A percentile compares a stretch with the other conserved stretches of the same genome.
Conservation (phyloP, 2,113 vertebrate species). For the Sigmodon hispidus region DNA sequence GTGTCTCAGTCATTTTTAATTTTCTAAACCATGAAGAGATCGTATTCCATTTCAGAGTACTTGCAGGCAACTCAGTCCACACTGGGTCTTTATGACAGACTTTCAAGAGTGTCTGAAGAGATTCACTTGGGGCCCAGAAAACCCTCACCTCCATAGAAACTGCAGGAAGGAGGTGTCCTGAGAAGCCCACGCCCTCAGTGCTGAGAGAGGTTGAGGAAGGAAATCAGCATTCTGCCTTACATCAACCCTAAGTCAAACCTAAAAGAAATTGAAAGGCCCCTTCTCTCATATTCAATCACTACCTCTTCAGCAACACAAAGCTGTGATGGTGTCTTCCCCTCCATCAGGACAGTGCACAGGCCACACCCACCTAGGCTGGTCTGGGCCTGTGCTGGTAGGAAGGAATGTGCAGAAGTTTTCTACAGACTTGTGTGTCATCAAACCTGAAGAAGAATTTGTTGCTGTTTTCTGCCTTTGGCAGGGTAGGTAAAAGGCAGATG, state of each 20-base stretch:
- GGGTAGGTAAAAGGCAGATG: neutral
- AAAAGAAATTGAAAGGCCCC: conserved; percentile 62
- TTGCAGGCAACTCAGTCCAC: neutral
- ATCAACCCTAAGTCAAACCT: conserved; percentile 23
- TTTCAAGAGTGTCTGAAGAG: conserved; percentile 44
- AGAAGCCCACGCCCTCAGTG: neutral
- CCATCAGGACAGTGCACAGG: conserved; percentile 18
- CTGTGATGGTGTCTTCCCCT: conserved; percentile 33
- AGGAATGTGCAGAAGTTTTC: neutral
- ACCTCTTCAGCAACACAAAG: conserved; percentile 47
- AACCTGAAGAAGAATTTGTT: neutral
- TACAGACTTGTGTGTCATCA: neutral
- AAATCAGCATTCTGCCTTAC: neutral
- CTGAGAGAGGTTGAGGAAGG: neutral
- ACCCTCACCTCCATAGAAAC: neutral
- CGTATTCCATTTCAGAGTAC: conserved; percentile 50
- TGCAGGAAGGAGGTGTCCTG: neutral
- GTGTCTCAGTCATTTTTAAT: conserved; percentile 73
- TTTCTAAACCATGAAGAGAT: conserved; percentile 59
- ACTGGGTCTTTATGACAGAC: neutral
- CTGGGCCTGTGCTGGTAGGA: neutral
- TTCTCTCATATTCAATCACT: conserved; percentile 54
- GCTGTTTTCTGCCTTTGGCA: neutral
- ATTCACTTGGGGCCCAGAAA: neutral
- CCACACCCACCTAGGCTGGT: neutral